Percentiles rank a stretch among this genome's conserved stretches.
Conservation (phyloP, 2,888 invertebrate genomes). For the Masnerella sp. region DNA sequence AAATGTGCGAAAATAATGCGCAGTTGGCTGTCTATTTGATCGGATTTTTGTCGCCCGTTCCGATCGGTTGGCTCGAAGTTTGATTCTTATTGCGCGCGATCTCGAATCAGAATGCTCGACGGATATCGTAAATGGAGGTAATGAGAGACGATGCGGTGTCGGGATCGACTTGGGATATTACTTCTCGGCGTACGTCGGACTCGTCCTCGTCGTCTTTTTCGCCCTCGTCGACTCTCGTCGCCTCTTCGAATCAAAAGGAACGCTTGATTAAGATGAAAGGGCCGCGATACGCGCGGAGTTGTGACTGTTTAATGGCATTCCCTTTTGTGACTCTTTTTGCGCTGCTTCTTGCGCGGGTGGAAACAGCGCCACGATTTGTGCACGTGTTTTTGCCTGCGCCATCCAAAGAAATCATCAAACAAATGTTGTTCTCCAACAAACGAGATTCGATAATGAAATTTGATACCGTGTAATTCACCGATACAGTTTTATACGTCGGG, state of each 20-base stretch:
- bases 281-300: conserved; percentile 48
- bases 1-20: too few relatives aligned
- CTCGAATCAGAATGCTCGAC: conserved; percentile 44
- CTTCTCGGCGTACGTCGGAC: conserved; percentile 8
- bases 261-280: conserved; percentile 57
- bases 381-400: conserved; percentile 26
- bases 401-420: conserved; percentile 33
- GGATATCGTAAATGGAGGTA: conserved; percentile 52
- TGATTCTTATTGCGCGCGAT: conserved; percentile 35
- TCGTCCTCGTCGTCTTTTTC: conserved; percentile 38
- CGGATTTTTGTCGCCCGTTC: conserved; percentile 7
- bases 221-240: conserved; percentile 40
- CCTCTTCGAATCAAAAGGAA: conserved; percentile 52
- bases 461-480: conserved; percentile 4
- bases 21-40: too few relatives aligned
- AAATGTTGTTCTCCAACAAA: conserved; percentile 26
- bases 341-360: conserved; percentile 47
- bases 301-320: conserved; percentile 48
- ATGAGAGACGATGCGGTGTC: conserved; percentile 52
- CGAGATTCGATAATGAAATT: conserved; percentile 24
- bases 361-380: conserved; percentile 36
- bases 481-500: not conserved
- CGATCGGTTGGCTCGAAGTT: conserved; percentile 17
- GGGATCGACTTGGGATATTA: conserved; percentile 38
- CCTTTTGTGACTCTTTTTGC: conserved; percentile 46